phyloP scores from a whole-genome alignment of 1,140 invertebrate species.

The Macrotrachela quadricornifera region DNA sequence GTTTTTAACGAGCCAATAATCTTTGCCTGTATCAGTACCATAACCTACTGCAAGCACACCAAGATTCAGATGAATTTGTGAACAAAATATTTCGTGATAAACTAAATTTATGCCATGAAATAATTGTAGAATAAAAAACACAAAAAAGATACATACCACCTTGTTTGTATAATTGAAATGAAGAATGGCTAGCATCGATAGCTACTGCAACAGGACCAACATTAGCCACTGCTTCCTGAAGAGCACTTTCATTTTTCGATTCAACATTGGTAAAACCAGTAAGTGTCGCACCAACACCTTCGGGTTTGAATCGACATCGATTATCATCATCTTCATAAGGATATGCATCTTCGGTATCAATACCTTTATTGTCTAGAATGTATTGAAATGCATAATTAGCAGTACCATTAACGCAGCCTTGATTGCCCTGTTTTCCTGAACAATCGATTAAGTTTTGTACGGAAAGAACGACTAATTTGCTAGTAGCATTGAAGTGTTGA shows the following conservation, averaged over 20 bases:
- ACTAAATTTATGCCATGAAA: too few species aligned
- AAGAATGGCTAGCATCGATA: conserved; percentile 57
- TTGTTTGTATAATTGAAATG: conserved; percentile 49
- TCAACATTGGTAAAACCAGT: conserved; percentile 16
- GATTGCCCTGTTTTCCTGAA: neutral
- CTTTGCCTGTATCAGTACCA: conserved; percentile 30
- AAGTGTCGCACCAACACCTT: conserved; percentile 12
- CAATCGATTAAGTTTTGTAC: conserved; percentile 10
- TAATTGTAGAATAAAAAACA: conserved; percentile 10
- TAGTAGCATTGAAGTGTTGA: neutral
- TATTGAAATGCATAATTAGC: conserved; percentile 21
- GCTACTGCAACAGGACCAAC: conserved; percentile 54
- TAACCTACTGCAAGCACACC: conserved; percentile 68
- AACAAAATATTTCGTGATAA: too few species aligned
- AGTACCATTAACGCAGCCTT: conserved; percentile 6
- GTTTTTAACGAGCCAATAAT: conserved; percentile 9
- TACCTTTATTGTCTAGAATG: conserved; percentile 37
- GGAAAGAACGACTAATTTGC: neutral
- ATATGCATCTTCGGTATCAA: conserved; percentile 3
- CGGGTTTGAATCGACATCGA: conserved; percentile 32
- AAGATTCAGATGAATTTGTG: conserved; percentile 49
- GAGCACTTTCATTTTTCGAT: conserved; percentile 12
- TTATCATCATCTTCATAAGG: conserved; percentile 18
- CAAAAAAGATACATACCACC: conserved; percentile 41
- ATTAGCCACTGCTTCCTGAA: conserved; percentile 43